These are phyloP conservation scores for Trachelus iudaicus DNA, from an alignment of 2,888 invertebrate genomes.

Conservation along the genomic window DNA sequence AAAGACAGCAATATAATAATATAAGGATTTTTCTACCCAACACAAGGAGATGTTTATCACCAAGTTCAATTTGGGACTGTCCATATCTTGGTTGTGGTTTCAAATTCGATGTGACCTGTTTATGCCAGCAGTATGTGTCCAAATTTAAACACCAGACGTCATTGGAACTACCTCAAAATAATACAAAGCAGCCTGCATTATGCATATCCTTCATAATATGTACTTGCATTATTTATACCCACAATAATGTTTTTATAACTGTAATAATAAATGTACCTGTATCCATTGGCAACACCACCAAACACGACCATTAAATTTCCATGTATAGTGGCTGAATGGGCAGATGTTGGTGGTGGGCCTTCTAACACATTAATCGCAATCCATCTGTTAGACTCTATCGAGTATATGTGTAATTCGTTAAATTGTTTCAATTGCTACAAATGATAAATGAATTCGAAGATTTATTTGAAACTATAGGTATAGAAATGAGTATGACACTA, in stretches of 20 bases:
- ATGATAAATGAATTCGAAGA: slow-evolving; percentile 5
- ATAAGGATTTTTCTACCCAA: slow-evolving; percentile 67
- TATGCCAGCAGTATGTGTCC: slow-evolving; percentile 80
- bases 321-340: slow-evolving; percentile 91
- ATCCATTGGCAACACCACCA: slow-evolving; percentile 70
- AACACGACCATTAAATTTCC: slow-evolving; percentile 86
- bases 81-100: slow-evolving; percentile 89
- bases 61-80: slow-evolving; percentile 88
- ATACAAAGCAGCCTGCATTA: background rate
- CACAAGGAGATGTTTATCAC: slow-evolving; percentile 81
- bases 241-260: background rate
- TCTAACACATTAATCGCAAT: slow-evolving; percentile 71
- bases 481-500: background rate
- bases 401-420: slow-evolving; percentile 91
- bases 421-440: slow-evolving; percentile 81
- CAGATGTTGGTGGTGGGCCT: slow-evolving; percentile 85
- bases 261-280: slow-evolving; percentile 45
- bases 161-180: slow-evolving; percentile 71
- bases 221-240: slow-evolving; percentile 30
- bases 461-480: background rate
- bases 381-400: slow-evolving; percentile 86
- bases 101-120: slow-evolving; percentile 75
- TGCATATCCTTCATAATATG: background rate
- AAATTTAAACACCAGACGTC: slow-evolving; percentile 92
- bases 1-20: background rate